A percentile compares a stretch with the other conserved stretches of the same genome.
These are phyloP conservation scores for Capromys pilorides DNA, from an alignment of 2,797 vertebrate genomes.

Conservation along the genomic window DNA sequence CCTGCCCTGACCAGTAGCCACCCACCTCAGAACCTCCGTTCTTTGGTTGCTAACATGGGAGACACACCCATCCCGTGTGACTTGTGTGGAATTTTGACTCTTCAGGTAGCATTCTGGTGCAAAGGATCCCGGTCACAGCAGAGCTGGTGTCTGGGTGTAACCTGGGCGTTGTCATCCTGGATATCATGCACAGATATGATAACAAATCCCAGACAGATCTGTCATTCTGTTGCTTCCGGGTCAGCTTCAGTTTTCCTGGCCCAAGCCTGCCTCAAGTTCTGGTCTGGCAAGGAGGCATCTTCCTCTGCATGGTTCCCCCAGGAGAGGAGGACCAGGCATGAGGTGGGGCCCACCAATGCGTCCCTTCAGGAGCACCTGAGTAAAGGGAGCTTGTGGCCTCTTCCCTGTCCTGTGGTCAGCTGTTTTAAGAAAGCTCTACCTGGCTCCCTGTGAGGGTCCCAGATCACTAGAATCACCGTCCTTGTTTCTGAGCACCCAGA, in stretches of 20 bases:
- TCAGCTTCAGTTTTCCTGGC: not conserved
- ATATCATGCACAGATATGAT: not conserved
- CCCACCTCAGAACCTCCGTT: not conserved
- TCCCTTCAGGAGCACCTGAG: not conserved
- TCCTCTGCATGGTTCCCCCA: fast-evolving
- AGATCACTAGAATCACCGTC: not conserved
- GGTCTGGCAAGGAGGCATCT: not conserved
- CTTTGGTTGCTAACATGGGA: not conserved
- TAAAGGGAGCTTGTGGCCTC: not conserved
- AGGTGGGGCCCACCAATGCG: not conserved
- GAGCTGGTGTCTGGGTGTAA: not conserved
- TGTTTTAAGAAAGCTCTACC: not conserved
- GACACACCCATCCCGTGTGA: no score
- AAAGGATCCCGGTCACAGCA: not conserved
- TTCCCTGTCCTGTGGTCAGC: not conserved
- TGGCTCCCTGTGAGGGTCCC: no score
- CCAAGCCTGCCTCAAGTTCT: not conserved
- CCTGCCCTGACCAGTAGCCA: not conserved
- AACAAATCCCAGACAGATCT: not conserved
- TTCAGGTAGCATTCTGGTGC: not conserved
- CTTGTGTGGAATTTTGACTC: not conserved
- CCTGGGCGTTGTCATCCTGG: not conserved
- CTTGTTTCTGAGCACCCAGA: not conserved
- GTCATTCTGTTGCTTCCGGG: not conserved
- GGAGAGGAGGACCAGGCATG: not conserved